A percentile compares a stretch with the other conserved stretches of the same genome.
Conservation (phyloP, 2,113 vertebrate species). For the Rhadina sibilatrix region DNA sequence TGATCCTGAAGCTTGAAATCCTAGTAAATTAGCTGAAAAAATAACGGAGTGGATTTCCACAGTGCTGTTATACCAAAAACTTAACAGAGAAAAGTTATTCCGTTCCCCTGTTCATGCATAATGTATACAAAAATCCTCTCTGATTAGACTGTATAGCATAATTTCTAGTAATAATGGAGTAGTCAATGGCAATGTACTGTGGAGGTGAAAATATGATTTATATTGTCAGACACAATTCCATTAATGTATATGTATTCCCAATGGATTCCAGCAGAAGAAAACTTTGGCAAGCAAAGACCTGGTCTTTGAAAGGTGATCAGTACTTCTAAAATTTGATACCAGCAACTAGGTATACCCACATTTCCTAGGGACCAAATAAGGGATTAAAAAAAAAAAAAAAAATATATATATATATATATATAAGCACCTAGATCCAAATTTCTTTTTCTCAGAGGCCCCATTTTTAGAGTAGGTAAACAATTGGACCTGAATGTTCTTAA, state of each 20-base stretch:
- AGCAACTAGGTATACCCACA: background rate
- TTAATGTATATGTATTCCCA: background rate
- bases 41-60: background rate
- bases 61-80: background rate
- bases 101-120: background rate
- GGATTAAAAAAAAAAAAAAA: background rate
- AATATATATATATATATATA: too few relatives aligned
- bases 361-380: background rate
- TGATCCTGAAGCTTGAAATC: background rate
- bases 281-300: background rate
- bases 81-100: background rate
- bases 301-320: background rate
- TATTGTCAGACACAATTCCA: background rate
- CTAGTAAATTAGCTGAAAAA: background rate
- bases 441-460: background rate
- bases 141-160: background rate
- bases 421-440: background rate
- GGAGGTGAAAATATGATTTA: rapidly evolving
- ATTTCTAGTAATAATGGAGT: background rate
- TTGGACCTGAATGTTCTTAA: background rate
- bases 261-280: background rate
- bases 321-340: background rate
- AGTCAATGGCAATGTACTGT: background rate
- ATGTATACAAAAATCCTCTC: background rate
- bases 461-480: background rate